Conservation (phyloP, 1,140 invertebrate genomes). For the Drosophila saltans region DNA sequence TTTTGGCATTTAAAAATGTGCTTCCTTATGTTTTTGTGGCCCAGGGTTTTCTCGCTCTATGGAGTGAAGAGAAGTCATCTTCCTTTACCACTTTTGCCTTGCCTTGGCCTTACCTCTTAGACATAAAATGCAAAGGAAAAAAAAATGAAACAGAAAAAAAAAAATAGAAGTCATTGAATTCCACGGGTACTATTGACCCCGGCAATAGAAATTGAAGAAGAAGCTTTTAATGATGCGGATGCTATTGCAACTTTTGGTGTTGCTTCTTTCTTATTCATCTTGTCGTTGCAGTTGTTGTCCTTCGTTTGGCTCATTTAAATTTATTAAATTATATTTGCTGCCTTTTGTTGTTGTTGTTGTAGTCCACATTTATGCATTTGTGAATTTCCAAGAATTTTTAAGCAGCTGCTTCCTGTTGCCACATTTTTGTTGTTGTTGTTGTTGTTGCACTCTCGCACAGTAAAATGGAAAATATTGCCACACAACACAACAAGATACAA, state of each 20-base stretch:
- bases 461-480: constrained; percentile 51
- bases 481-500: constrained; percentile 23
- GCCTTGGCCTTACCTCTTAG: constrained; percentile 51
- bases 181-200: constrained; percentile 79
- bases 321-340: constrained; percentile 67
- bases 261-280: constrained; percentile 9
- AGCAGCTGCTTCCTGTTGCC: constrained; percentile 75
- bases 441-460: constrained; percentile 34
- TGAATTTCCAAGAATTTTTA: constrained; percentile 73
- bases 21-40: constrained; percentile 54
- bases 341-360: constrained; percentile 35
- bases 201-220: constrained; percentile 40
- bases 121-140: constrained; percentile 44
- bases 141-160: constrained; percentile 9
- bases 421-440: constrained; percentile 35
- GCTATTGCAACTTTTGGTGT: constrained; percentile 18
- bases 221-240: constrained; percentile 68
- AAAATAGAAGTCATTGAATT: constrained; percentile 70
- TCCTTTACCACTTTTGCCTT: constrained; percentile 52
- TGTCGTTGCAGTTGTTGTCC: constrained; percentile 24
- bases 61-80: constrained; percentile 12
- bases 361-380: constrained; percentile 40
- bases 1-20: constrained; percentile 81
- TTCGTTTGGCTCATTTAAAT: constrained; percentile 69
- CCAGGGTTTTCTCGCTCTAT: constrained; percentile 10